These are phyloP conservation scores for Dolichoris vasculosae DNA, from an alignment of 1,140 invertebrate genomes.

Conservation along the genomic window DNA sequence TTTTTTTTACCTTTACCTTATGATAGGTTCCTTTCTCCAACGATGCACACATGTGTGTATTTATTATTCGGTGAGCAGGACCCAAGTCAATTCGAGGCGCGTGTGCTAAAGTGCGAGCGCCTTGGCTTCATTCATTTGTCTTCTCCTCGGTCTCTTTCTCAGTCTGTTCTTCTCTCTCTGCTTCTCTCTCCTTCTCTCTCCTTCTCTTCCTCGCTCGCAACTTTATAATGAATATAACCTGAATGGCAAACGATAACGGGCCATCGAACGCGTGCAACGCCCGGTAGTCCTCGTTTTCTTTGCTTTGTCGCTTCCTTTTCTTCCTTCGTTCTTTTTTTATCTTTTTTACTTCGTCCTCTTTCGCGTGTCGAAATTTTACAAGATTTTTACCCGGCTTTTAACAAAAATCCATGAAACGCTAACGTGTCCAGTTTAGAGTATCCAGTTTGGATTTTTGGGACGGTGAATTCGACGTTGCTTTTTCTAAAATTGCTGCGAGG, in stretches of 20 bases:
- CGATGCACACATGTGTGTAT: not conserved
- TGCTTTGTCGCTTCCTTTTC: not conserved
- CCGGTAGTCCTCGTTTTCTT: not conserved
- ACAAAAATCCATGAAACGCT: too few species aligned
- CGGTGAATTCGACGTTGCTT: too few species aligned
- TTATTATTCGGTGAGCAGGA: not conserved
- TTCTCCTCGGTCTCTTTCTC: not conserved
- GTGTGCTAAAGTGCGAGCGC: conserved; percentile 6
- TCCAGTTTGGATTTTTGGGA: too few species aligned
- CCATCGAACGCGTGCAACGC: not conserved
- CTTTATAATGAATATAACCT: conserved; percentile 1
- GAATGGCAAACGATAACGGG: conserved; percentile 27
- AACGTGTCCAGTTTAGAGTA: too few species aligned
- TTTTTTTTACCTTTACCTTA: conserved; percentile 8
- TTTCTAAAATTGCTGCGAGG: too few species aligned
- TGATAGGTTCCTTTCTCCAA: conserved; percentile 13
- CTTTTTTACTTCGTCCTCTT: not conserved
- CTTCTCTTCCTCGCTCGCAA: not conserved
- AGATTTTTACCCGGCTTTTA: too few species aligned
- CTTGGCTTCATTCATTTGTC: conserved; percentile 41
- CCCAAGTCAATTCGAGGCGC: not conserved
- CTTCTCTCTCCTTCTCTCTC: not conserved
- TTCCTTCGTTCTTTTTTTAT: not conserved
- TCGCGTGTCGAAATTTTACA: not conserved
- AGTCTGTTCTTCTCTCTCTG: not conserved